Evolutionary conservation across 2,888 invertebrate genomes (phyloP), one percentile per base, ranked within the genome.

Genomic region (Spodoptera exigua): DNA sequence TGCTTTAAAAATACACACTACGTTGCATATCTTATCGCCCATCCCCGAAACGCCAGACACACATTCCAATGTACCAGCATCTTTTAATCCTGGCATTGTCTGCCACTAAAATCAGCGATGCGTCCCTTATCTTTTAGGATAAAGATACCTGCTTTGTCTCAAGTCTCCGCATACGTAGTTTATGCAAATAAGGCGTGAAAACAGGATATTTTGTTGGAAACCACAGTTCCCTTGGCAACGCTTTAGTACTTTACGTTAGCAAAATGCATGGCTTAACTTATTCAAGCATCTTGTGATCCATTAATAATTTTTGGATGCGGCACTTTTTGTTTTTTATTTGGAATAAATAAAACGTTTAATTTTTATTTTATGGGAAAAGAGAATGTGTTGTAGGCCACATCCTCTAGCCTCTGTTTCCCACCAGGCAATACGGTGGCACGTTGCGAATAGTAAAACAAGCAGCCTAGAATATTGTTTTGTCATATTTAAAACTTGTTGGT

Each of bases 101-200:
- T 61, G 12, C 3, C 48, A 49, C 41, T 59, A 54, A 67, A 71
- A 75, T 61, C 62, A 68, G 48, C 61, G 61, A 61, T 45, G 45
- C 45, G 18, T 45, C 21, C 21, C 55, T 55, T 61, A 77, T 65
- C 59, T 61, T 44, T 48, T n/a, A 21, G 51, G 47, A 53, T 57
- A 68, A 60, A 41, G 41, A 37, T 21, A 60, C 35, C 47, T 63
- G 48, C 61, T 66, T 69, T 57, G 60, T 68, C 60, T 65, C 45
- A 55, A 65, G 51, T 64, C 61, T 53, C 61, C 39, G 48, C 64
- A 57, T 56, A 56, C 60, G 62, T 74, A 74, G 74, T 77, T 75
- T 78, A 78, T 79, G 78, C 78, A 80, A 80, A 82, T 79, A 77
- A 64, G 64, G 64, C 69, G 74, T 59, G 69, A 76, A 80, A 78